Evolutionary conservation across 2,113 vertebrate genomes (phyloP).

Genomic region (Brachyistius frenatus): DNA sequence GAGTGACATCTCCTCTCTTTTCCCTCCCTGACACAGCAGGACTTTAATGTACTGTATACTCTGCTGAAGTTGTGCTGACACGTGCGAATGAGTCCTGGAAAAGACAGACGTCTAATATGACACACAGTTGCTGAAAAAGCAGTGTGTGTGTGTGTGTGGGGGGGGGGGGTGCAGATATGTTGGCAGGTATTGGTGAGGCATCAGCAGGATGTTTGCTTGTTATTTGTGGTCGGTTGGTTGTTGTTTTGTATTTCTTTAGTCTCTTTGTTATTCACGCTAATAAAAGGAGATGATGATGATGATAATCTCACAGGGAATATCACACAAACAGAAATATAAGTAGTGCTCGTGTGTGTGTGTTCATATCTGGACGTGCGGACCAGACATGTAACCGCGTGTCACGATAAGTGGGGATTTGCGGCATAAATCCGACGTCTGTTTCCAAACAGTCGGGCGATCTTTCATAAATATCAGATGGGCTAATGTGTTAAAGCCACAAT

Average conservation of each 20-base stretch:
- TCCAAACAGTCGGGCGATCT: constrained; percentile 50
- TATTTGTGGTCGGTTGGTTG: neutral
- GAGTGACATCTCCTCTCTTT: neutral
- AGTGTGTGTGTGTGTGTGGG: constrained; percentile 3
- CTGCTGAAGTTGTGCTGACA: neutral
- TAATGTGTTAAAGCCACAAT: constrained; percentile 55
- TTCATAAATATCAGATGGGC: constrained; percentile 57
- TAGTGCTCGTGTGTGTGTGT: neutral
- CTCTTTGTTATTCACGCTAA: constrained; percentile 12
- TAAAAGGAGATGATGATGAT: constrained; percentile 7
- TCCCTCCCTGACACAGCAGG: neutral
- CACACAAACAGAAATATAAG: neutral
- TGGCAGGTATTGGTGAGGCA: constrained; percentile 8
- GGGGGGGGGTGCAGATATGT: neutral
- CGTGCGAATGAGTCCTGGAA: neutral
- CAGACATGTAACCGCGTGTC: constrained; percentile 10
- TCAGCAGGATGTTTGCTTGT: constrained; percentile 12
- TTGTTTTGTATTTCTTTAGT: neutral
- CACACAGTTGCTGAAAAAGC: neutral
- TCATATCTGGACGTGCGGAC: neutral
- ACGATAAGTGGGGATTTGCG: constrained; percentile 67
- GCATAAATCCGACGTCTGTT: constrained; percentile 60
- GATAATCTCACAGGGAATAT: constrained; percentile 28
- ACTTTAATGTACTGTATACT: neutral
- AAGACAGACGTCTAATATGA: neutral